Conservation (phyloP, 2,888 invertebrate species). For the Melitaea athalia region DNA sequence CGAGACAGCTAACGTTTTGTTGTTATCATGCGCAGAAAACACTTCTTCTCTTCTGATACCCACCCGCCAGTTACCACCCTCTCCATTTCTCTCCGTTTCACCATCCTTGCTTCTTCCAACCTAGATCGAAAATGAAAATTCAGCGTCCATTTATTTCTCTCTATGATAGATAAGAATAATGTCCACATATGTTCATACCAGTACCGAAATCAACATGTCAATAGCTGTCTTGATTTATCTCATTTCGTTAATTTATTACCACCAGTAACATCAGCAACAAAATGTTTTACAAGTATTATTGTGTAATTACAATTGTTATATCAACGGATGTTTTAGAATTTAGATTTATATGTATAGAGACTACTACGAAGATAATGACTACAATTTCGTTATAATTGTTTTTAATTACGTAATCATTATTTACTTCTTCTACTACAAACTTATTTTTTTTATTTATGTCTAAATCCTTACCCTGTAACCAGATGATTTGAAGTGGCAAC, state of each 20-base stretch:
- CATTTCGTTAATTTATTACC: neutral
- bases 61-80: constrained; percentile 78
- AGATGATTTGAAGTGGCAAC: constrained; percentile 98
- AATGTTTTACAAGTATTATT: neutral
- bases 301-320: constrained; percentile 6
- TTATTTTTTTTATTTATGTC: neutral
- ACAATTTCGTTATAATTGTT: neutral
- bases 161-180: constrained; percentile 63
- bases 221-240: neutral
- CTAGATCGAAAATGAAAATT: constrained; percentile 82
- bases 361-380: neutral
- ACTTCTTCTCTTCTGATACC: constrained; percentile 58
- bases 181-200: constrained; percentile 66
- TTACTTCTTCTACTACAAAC: constrained; percentile 14
- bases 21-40: constrained; percentile 31
- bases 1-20: neutral
- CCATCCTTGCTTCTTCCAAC: constrained; percentile 74
- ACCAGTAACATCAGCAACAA: neutral
- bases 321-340: constrained; percentile 20
- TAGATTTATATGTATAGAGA: neutral
- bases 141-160: constrained; percentile 71
- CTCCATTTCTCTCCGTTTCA: constrained; percentile 66
- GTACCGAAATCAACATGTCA: neutral
- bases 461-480: constrained; percentile 92
- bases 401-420: neutral